Conservation (phyloP, 2,888 invertebrate genomes). For the Balanococcus diminutus region DNA sequence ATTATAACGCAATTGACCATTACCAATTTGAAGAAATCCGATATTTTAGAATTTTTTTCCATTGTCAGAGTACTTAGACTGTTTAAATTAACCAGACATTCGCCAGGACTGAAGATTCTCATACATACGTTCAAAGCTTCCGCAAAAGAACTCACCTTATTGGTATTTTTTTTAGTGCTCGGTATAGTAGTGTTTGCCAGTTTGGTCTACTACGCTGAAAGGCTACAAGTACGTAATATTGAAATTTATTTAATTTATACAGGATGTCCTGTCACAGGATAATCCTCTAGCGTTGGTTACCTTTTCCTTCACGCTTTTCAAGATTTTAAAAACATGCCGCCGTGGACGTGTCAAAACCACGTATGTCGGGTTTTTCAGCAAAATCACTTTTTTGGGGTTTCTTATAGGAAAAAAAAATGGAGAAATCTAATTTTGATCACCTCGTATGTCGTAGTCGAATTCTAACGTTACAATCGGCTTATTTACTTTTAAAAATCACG, state of each 20-base stretch:
- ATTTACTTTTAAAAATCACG: too few species aligned
- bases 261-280: neutral
- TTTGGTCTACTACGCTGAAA: constrained; percentile 96
- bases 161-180: constrained; percentile 96
- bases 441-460: too few species aligned
- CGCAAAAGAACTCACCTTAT: constrained; percentile 91
- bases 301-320: too few species aligned
- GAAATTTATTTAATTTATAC: neutral
- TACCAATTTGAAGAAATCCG: constrained; percentile 91
- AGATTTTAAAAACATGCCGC: too few species aligned
- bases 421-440: too few species aligned
- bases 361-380: too few species aligned
- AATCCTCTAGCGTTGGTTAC: neutral
- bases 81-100: constrained; percentile 95
- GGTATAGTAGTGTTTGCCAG: constrained; percentile 98
- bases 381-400: too few species aligned
- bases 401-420: too few species aligned
- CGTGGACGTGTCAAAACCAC: too few species aligned
- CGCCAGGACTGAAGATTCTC: constrained; percentile 95
- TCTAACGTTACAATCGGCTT: too few species aligned
- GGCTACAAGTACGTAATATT: constrained; percentile 66
- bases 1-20: constrained; percentile 79
- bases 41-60: constrained; percentile 95
- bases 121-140: constrained; percentile 98
- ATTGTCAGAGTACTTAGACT: constrained; percentile 97